phyloP scores from a whole-genome alignment of 1,140 invertebrate genomes.

The Condylostylus longicornis region DNA sequence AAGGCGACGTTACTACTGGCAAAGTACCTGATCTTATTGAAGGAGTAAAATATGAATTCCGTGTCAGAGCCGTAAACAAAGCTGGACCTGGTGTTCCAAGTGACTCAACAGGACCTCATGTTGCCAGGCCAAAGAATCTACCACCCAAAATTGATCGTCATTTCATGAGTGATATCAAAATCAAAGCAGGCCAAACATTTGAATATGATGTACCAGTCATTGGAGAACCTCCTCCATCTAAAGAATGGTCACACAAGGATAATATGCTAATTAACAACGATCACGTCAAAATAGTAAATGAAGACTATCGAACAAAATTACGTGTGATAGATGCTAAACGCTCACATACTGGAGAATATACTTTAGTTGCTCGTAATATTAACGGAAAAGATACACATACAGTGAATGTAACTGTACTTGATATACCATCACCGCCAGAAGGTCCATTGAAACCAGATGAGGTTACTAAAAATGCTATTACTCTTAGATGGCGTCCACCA shows the following conservation, averaged over 20 bases:
- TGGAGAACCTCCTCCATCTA: slow-evolving; percentile 85
- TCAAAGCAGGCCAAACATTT: slow-evolving; percentile 82
- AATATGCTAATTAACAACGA: slow-evolving; percentile 63
- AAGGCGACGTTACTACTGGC: slow-evolving; percentile 66
- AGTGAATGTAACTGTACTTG: slow-evolving; percentile 77
- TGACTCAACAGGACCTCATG: slow-evolving; percentile 71
- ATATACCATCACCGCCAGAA: slow-evolving; percentile 76
- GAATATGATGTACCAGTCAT: slow-evolving; percentile 86
- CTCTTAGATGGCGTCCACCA: slow-evolving; percentile 72
- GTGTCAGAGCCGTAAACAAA: slow-evolving; percentile 86
- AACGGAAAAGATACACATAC: slow-evolving; percentile 81
- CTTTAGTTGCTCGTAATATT: slow-evolving; percentile 75
- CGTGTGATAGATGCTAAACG: slow-evolving; percentile 77
- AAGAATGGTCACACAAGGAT: slow-evolving; percentile 81
- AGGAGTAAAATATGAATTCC: slow-evolving; percentile 86
- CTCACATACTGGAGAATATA: slow-evolving; percentile 77
- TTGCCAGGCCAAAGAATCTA: slow-evolving; percentile 80
- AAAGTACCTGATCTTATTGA: slow-evolving; percentile 78
- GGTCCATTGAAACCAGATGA: slow-evolving; percentile 69
- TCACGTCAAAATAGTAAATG: slow-evolving; percentile 66
- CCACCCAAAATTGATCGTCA: slow-evolving; percentile 87
- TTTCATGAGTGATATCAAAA: slow-evolving; percentile 82
- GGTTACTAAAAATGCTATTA: slow-evolving; percentile 70
- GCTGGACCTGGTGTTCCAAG: slow-evolving; percentile 84
- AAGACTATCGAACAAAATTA: slow-evolving; percentile 78